These are phyloP conservation scores for Ophion slaviceki DNA, from an alignment of 2,888 invertebrate genomes.

Conservation along the genomic window DNA sequence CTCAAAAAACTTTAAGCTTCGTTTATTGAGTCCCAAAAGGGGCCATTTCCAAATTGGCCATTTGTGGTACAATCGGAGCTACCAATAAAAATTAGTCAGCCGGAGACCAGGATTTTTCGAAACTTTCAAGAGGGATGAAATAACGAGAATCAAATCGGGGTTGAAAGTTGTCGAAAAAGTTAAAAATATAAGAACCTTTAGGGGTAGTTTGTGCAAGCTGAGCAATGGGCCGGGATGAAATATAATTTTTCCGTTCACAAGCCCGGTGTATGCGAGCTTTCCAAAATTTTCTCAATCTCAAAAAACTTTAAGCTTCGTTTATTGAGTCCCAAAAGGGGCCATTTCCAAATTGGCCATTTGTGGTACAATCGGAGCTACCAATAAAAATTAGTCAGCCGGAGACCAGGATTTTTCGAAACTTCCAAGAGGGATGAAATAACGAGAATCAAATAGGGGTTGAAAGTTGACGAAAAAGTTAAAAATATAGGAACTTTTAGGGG, in stretches of 20 bases:
- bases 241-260: constrained; percentile 34
- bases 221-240: constrained; percentile 82
- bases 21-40: background rate
- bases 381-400: background rate
- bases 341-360: no score
- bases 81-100: no score
- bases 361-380: no score
- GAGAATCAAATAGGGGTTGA: background rate
- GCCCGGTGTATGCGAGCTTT: no score
- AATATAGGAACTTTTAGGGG: constrained; percentile 18
- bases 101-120: background rate
- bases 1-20: no score
- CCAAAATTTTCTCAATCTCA: background rate
- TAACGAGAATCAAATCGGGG: background rate
- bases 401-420: background rate
- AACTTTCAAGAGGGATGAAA: background rate
- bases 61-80: no score
- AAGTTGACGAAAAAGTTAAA: no score
- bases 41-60: no score
- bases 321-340: no score
- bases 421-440: background rate
- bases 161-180: background rate
- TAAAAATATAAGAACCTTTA: constrained; percentile 6
- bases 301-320: background rate
- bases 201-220: constrained; percentile 82